These are phyloP conservation scores for Silurus lanzhouensis DNA, from an alignment of 2,797 vertebrate genomes.

Conservation along the genomic window DNA sequence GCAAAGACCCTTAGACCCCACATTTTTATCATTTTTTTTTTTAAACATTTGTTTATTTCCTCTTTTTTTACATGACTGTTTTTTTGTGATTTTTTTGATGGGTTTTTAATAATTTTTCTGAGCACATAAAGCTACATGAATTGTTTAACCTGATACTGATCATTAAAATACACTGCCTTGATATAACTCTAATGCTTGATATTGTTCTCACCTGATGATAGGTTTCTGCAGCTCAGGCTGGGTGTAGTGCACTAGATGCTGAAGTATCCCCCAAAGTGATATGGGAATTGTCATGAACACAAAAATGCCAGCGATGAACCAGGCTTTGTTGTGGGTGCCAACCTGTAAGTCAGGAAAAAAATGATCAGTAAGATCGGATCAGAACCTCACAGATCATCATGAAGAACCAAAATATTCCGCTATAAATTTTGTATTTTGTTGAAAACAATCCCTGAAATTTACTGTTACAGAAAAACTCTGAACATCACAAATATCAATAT, in stretches of 20 bases:
- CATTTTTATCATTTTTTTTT: too few species aligned
- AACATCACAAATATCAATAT: too few species aligned
- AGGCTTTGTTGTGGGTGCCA: constrained; percentile 91
- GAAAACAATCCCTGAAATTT: too few species aligned
- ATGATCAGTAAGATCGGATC: not conserved
- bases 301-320: constrained; percentile 98
- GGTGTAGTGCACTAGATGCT: constrained; percentile 96
- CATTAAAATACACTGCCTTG: too few species aligned
- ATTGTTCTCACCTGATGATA: constrained; percentile 87
- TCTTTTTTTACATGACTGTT: too few species aligned
- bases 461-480: too few species aligned
- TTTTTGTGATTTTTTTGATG: too few species aligned
- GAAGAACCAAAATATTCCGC: not conserved
- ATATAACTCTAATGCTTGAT: not conserved
- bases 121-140: too few species aligned
- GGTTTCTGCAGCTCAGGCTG: constrained; percentile 97
- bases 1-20: too few species aligned
- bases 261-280: constrained; percentile 95
- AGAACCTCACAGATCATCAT: not conserved
- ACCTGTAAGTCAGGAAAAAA: constrained; percentile 72
- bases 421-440: not conserved
- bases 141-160: too few species aligned
- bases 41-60: too few species aligned
- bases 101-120: too few species aligned
- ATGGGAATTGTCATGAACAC: constrained; percentile 96